Percentiles rank a stretch among this genome's conserved stretches.
These are phyloP conservation scores for Gephyroberyx darwinii DNA, from an alignment of 2,797 vertebrate species.

Conservation along the genomic window DNA sequence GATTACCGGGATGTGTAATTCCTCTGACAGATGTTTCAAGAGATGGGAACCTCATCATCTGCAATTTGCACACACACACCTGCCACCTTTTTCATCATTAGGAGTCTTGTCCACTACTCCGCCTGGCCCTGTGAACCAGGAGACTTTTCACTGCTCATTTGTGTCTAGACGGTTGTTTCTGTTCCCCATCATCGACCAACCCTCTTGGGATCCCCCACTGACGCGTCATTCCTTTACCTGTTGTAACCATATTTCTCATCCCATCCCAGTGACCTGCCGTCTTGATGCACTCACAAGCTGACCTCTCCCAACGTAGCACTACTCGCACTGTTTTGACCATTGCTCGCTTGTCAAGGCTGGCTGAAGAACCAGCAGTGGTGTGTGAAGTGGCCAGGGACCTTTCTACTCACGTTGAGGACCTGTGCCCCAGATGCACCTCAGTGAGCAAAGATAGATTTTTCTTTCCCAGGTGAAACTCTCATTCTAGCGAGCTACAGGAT, in stretches of 20 bases:
- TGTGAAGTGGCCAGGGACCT: conserved; percentile 49
- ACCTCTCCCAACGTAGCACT: conserved; percentile 24
- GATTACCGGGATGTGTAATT: conserved; percentile 74
- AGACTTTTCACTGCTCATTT: conserved; percentile 61
- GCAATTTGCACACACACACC: conserved; percentile 73
- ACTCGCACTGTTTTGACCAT: conserved; percentile 31
- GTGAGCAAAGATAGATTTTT: conserved; percentile 32
- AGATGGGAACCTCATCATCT: conserved; percentile 73
- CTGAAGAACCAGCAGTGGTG: conserved; percentile 38
- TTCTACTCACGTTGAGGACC: conserved; percentile 31
- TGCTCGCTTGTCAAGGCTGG: conserved; percentile 40
- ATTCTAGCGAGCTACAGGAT: conserved; percentile 34
- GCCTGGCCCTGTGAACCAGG: conserved; percentile 13
- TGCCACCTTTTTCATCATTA: conserved; percentile 76
- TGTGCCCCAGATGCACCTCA: conserved; percentile 40
- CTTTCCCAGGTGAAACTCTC: conserved; percentile 29
- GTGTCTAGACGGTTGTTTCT: conserved; percentile 35
- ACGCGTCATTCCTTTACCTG: conserved; percentile 38
- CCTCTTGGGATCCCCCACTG: conserved; percentile 25
- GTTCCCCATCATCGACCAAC: conserved; percentile 10
- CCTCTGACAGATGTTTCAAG: conserved; percentile 67
- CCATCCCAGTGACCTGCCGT: conserved; percentile 12
- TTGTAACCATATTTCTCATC: conserved; percentile 20
- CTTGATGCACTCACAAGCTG: not conserved
- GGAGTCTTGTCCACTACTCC: conserved; percentile 49